Base-by-base conservation (phyloP, 2,888 invertebrate species). In the Epicampocera succincta region DNA sequence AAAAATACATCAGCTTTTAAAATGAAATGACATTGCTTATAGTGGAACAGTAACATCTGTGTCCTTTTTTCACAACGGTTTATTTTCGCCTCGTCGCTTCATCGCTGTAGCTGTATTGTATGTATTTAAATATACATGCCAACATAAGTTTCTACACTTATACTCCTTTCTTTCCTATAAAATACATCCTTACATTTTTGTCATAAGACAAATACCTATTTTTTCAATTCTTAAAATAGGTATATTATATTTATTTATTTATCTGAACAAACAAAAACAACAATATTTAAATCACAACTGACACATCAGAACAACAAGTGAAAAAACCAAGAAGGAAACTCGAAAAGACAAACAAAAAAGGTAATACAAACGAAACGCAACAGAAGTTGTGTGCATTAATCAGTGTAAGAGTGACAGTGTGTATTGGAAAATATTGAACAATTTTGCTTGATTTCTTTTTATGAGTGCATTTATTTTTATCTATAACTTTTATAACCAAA, bases 261-360 rank as follows among this genome's bases (percentile, higher is more conserved):
- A 5, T 38, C 19, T n/a, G 1, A 50, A 52, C 52, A 66, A 56
- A 44, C 17, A 68, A 54, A 12, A 74, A 38, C 63, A 44, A 29
- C 48, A 65, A 63, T 12, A 50, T 44, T 25, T 48, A 15, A 48
- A 48, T 52, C 33, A 52, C 68, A 58, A 72, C 65, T 60, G 61
- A 80, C 66, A 66, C 80, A 75, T 72, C 58, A 71, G 50, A 66
- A 71, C 60, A 65, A 60, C 68, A 72, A 76, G 71, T 76, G 65
- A 54, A 65, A 60, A 33, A 42, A 33, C 21, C 12, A 61, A 12
- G 19, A 19, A 21, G 40, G 38, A 40, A 61, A 33, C 40, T 33
- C 29, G 52, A 71, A 12, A 50, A 56, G 9, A 13, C n/a, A 40
- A 25, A 25, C 5, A 33, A 38, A 63, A 11, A 65, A 25, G 50